A percentile compares a stretch with the other conserved stretches of the same genome.
These are phyloP conservation scores for Solenopsis fugax DNA, from an alignment of 1,140 invertebrate genomes.

Conservation along the genomic window DNA sequence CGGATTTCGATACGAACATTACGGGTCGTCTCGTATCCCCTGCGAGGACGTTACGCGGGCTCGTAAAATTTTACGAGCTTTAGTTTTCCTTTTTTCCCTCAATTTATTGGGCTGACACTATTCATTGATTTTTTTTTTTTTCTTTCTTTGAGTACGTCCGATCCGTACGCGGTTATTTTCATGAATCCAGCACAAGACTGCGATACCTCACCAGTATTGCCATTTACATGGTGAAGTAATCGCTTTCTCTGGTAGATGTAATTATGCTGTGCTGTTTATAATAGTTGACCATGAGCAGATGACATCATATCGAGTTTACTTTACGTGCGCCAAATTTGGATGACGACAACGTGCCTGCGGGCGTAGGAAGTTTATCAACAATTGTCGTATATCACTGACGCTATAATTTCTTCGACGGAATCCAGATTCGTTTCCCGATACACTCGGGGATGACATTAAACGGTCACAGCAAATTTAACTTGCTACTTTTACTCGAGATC, in stretches of 20 bases:
- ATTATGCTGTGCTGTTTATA: constrained; percentile 46
- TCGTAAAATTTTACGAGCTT: constrained; percentile 33
- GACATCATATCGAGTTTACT: constrained; percentile 52
- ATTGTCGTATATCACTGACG: constrained; percentile 6
- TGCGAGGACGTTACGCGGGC: constrained; percentile 5
- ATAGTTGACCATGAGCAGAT: constrained; percentile 27
- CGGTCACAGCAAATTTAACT: background rate
- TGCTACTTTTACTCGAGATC: background rate
- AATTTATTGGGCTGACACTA: background rate
- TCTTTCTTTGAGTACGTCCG: background rate
- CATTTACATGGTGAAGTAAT: constrained; percentile 19
- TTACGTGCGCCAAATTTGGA: constrained; percentile 34
- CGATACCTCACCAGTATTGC: constrained; percentile 5
- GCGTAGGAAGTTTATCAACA: constrained; percentile 27
- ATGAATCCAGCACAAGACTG: background rate
- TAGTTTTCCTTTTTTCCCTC: background rate
- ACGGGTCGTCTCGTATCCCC: background rate
- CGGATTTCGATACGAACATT: background rate
- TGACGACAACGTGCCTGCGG: constrained; percentile 9
- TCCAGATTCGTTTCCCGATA: constrained; percentile 1
- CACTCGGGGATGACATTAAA: background rate
- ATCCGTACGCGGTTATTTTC: background rate
- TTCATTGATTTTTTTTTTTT: constrained; percentile 26
- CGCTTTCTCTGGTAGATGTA: constrained; percentile 35
- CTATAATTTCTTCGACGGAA: constrained; percentile 12